Conservation (phyloP, 2,888 invertebrate species). For the Lycocerus yunnanus region DNA sequence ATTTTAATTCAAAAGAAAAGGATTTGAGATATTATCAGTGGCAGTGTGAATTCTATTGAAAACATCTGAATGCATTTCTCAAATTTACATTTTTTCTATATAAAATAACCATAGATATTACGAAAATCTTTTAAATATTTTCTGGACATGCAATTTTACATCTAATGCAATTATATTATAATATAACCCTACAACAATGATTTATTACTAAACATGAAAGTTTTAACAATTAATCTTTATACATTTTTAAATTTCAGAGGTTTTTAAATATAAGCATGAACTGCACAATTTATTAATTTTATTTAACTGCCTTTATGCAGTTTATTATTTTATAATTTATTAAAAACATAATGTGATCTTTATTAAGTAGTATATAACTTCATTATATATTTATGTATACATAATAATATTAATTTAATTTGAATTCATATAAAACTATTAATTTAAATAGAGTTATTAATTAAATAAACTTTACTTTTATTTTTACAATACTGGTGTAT, state of each 20-base stretch:
- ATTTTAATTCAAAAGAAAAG: constrained; percentile 10
- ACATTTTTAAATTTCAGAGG: neutral
- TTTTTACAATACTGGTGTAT: neutral
- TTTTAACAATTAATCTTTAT: too few species aligned
- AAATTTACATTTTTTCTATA: neutral
- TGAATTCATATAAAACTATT: too few species aligned
- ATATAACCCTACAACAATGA: neutral
- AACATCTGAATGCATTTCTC: constrained; percentile 5
- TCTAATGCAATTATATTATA: neutral
- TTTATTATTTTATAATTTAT: too few species aligned
- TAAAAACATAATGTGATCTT: too few species aligned
- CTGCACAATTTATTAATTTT: too few species aligned
- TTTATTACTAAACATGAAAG: neutral
- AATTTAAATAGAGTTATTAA: neutral
- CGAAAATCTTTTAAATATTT: neutral
- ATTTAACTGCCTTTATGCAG: too few species aligned
- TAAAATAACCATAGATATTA: neutral
- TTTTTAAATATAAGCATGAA: too few species aligned
- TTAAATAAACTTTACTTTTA: neutral
- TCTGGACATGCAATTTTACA: neutral
- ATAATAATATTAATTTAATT: too few species aligned
- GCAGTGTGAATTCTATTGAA: neutral
- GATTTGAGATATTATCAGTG: constrained; percentile 6
- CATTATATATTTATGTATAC: too few species aligned
- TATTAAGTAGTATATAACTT: too few species aligned